A percentile compares a stretch with the other conserved stretches of the same genome.
Conservation (phyloP, 53 echinoderm and acorn worm genomes). For the Pentamera pediparva region DNA sequence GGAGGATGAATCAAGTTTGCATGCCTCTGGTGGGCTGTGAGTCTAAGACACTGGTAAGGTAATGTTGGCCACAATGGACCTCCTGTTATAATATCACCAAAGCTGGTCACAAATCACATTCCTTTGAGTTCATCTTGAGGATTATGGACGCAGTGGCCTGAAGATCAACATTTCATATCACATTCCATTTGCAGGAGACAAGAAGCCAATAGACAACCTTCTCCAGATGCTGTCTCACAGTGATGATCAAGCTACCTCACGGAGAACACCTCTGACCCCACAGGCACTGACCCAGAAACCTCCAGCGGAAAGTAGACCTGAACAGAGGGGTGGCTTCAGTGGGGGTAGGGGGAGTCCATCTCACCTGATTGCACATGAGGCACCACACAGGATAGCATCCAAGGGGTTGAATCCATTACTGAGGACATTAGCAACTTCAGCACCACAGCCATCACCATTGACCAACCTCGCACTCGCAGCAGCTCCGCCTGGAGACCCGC, state of each 20-base stretch:
- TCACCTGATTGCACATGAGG: slow-evolving; percentile 13
- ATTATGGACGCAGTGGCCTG: too few relatives aligned
- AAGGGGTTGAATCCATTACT: slow-evolving; percentile 24
- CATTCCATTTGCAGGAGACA: too few relatives aligned
- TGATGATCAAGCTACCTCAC: slow-evolving; percentile 25
- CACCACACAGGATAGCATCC: slow-evolving; percentile 15
- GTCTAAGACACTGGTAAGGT: too few relatives aligned
- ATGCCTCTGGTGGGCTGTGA: too few relatives aligned
- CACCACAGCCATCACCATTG: neutral
- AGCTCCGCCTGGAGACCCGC: too few relatives aligned
- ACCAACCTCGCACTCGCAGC: neutral
- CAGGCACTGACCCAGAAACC: neutral
- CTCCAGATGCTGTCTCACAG: slow-evolving; percentile 44
- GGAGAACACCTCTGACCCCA: slow-evolving; percentile 22
- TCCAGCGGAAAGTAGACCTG: neutral
- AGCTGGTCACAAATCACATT: too few relatives aligned
- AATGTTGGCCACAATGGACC: too few relatives aligned
- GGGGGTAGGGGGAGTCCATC: too few relatives aligned
- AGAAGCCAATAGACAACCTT: slow-evolving; percentile 47
- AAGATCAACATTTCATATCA: too few relatives aligned
- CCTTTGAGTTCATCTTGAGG: too few relatives aligned
- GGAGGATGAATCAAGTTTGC: too few relatives aligned
- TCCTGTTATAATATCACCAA: too few relatives aligned
- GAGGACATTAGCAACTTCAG: neutral
- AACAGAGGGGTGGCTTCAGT: neutral